Evolutionary conservation across 2,797 vertebrate genomes (phyloP).

Genomic region (Falco concolor): DNA sequence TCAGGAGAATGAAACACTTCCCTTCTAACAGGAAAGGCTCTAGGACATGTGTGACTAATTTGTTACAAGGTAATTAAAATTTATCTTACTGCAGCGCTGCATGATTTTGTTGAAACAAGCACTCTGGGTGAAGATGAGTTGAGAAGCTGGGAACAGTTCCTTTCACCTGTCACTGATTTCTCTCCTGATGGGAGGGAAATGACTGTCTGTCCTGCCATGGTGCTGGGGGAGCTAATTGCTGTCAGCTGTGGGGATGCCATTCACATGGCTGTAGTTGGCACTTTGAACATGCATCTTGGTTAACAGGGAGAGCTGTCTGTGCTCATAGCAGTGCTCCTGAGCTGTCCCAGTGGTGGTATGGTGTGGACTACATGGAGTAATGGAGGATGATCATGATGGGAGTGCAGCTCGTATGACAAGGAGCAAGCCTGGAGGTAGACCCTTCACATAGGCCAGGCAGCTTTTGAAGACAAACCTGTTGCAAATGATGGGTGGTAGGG

Average conservation of each 20-base stretch:
- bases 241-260: background rate
- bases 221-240: background rate
- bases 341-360: background rate
- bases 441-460: background rate
- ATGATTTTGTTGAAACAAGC: background rate
- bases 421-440: background rate
- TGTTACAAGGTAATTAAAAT: slow-evolving; percentile 34
- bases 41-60: slow-evolving; percentile 11
- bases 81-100: background rate
- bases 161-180: background rate
- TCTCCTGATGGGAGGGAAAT: background rate
- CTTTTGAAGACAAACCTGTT: background rate
- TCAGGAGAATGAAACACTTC: background rate
- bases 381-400: background rate
- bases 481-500: background rate
- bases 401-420: background rate
- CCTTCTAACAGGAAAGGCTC: background rate
- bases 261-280: fast-evolving
- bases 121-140: background rate
- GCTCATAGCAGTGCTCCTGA: background rate
- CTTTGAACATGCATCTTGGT: background rate
- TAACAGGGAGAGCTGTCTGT: background rate
- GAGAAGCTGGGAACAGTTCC: background rate
- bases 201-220: background rate
- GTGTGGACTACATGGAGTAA: background rate